These are phyloP conservation scores for Cyanistes caeruleus DNA, from an alignment of 2,113 vertebrate genomes.

Conservation along the genomic window DNA sequence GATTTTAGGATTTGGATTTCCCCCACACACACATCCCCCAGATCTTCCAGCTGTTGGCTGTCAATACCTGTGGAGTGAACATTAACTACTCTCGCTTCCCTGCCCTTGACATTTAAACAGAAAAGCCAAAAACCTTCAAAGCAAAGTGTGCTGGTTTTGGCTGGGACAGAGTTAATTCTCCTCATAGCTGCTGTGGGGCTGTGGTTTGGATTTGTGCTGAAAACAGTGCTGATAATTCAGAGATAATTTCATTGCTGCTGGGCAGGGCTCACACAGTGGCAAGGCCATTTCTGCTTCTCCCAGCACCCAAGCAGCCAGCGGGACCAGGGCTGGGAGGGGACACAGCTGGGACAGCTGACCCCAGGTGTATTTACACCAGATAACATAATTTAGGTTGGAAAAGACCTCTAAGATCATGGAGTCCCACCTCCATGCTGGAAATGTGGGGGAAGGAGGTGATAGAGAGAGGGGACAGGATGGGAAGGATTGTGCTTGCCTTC, in stretches of 20 bases:
- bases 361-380: not conserved
- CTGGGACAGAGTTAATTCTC: not conserved
- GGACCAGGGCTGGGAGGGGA: not conserved
- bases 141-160: not conserved
- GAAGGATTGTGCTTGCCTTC: not conserved
- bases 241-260: not conserved
- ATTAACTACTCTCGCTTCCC: not conserved
- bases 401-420: not conserved
- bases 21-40: fast-evolving
- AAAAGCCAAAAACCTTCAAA: not conserved
- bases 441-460: fast-evolving
- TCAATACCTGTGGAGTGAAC: not conserved
- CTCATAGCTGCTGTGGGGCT: not conserved
- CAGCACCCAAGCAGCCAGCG: fast-evolving
- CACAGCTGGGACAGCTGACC: not conserved
- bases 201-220: not conserved
- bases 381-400: not conserved
- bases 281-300: not conserved
- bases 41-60: not conserved
- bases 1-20: not conserved
- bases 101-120: not conserved
- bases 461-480: no score
- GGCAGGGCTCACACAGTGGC: not conserved
- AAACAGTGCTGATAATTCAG: not conserved
- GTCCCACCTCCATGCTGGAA: not conserved